Base-by-base conservation (phyloP, 2,113 vertebrate species). In the Aplodontia rufa region DNA sequence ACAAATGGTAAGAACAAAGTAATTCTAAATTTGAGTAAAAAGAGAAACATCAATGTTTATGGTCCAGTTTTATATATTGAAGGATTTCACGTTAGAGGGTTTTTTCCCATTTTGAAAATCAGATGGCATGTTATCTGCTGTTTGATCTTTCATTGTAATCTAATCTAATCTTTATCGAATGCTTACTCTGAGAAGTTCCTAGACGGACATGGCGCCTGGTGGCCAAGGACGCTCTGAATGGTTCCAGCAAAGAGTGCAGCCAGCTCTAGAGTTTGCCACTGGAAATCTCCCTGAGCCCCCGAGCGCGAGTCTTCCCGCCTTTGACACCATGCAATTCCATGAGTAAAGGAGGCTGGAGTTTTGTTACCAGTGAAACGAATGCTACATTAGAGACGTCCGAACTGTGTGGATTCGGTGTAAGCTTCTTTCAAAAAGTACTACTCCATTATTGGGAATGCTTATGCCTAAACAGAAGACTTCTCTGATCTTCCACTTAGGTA, bases 321-420 rank as follows among this genome's bases (percentile, higher is more conserved):
- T 88, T 78, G 84, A 93, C 95, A 93, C 60, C 74, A 60, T 7
- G 91, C 85, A 85, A 96, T 76, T 87, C 87, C 71, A 62, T 35
- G 89, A 91, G 96, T 96, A 97, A 96, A 97, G 55, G 78, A 87
- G 91, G 72, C 72, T 26, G 66, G 47, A 93, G 91, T 96, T 96
- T 91, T 87, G 97, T 97, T 97, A 89, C 97, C 96, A 96, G 84
- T 80, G 97, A 98, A 94, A 97, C 83, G 84, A 94, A 97, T 95
- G 96, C 93, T 96, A 96, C 51, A 7, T 74, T 80, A 72, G 91
- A 97, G 96, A 97, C 87, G 90, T 96, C 96, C 96, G 89, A 96
- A 93, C 19, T 68, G 94, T 89, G 93, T 97, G 97, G 96, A 90
- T 96, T 96, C 90, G 93, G 51, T 19, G 96, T 97, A 97, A 86